Conservation (phyloP, 1,140 invertebrate genomes). For the Drosophila ohnishii region DNA sequence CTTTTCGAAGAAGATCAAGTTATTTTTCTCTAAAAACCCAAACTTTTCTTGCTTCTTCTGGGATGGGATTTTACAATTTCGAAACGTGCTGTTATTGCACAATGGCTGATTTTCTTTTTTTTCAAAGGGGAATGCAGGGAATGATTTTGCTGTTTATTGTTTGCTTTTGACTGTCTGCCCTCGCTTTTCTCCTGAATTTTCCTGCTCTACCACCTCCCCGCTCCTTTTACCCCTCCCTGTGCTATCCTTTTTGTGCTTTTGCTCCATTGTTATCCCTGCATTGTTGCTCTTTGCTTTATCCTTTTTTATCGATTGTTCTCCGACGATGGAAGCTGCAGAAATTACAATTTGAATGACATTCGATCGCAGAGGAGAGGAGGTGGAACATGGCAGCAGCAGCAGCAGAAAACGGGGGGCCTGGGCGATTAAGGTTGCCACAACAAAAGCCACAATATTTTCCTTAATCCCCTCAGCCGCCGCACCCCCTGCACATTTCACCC, state of each 20-base stretch:
- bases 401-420: neutral
- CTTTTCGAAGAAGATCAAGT: neutral
- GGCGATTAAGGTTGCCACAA: slow-evolving; percentile 66
- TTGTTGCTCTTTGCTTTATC: slow-evolving; percentile 59
- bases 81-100: slow-evolving; percentile 20
- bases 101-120: slow-evolving; percentile 4
- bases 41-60: neutral
- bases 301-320: slow-evolving; percentile 61
- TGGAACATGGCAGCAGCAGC: neutral
- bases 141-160: slow-evolving; percentile 52
- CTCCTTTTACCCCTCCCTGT: slow-evolving; percentile 1
- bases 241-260: slow-evolving; percentile 33
- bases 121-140: neutral
- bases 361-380: slow-evolving; percentile 44
- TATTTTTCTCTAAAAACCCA: neutral
- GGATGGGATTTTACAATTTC: slow-evolving; percentile 22
- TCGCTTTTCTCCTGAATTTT: slow-evolving; percentile 14
- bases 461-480: slow-evolving; percentile 1
- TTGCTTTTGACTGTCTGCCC: slow-evolving; percentile 47
- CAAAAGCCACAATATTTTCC: slow-evolving; percentile 60
- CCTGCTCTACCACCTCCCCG: neutral
- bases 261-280: slow-evolving; percentile 48
- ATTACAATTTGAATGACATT: slow-evolving; percentile 69
- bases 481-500: slow-evolving; percentile 14
- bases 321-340: slow-evolving; percentile 44